Base-by-base conservation (phyloP, 2,113 vertebrate species). In the Cinclus mexicanus region DNA sequence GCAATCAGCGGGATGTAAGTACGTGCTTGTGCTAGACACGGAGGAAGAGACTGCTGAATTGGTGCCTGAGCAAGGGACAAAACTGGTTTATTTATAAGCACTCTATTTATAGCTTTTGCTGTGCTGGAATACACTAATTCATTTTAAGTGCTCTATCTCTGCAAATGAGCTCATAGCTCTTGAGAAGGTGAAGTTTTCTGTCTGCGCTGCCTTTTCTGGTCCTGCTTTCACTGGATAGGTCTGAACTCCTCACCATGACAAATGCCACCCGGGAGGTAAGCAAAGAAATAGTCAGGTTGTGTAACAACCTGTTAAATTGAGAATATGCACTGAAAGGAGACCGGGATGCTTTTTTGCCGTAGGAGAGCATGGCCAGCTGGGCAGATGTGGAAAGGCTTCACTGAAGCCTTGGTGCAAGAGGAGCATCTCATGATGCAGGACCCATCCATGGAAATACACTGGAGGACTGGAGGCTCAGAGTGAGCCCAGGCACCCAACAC, bases 11-110 rank as follows among this genome's bases (percentile, higher is more conserved):
- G 56, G 84, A 89, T 87, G 39, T 77, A 77, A 96, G 79, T 70
- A 46, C 4, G 1, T 1, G 72, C n/a, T 71, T 86, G 39, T 52
- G 56, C 70, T 81, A 93, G 95, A 71, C 89, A 83, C 2, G 0
- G 72, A 90, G 57, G 83, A 41, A 91, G 64, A 95, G 92, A 53
- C 57, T 94, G 90, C 90, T 94, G 93, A 96, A 87, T 68, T 84
- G 60, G 57, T 95, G 96, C 86, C 90, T 94, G 83, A 93, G 93
- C 0, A 1, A 95, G 94, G 85, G 92, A 95, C 79, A 88, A 95
- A 96, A 93, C 92, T 92, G 77, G 80, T 96, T 95, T 97, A 96
- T 97, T 97, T 97, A 95, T 96, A 96, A 95, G 94, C 56, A 35
- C 64, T 81, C 94, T 97, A 96, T 96, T 94, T 93, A 93, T 94